Evolutionary conservation across 2,113 vertebrate species (phyloP), one percentile per base, ranked within the genome.

Genomic region (Ardeotis arabs): DNA sequence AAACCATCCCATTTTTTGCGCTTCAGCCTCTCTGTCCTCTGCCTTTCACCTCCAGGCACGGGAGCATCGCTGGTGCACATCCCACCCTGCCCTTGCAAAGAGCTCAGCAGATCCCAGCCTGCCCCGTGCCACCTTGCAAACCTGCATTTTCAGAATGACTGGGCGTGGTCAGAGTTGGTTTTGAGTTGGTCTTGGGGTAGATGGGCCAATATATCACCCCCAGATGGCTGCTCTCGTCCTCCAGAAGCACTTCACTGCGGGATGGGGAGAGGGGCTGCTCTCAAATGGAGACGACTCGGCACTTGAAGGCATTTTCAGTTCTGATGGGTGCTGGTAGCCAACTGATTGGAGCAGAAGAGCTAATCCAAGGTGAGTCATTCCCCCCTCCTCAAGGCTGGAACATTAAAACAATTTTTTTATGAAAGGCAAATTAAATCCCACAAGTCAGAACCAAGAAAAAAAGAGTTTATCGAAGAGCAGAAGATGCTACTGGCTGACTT

Each of bases 341-440:
- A 64, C 44, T 49, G 74, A 50, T 35, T 64, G 49, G 47, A 93
- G 68, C 72, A 81, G 88, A 94, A 68, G 68, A 84, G 44, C 74
- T 73, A 81, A 94, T 76, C 56, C 45, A 64, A 49, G 69, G 47
- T 89, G 90, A 95, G 77, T 94, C 85, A 94, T 76, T 22, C 16
- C 7, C 18, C 9, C 2, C 25, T 7, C 6, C 10, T 64, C 82
- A 77, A 80, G 39, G 59, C 0, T 77, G 79, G 87, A 94, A 83
- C 64, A 77, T 90, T 70, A 60, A 60, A 75, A 17, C 7, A 16
- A 0, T 9, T 23, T 72, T 96, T 90, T 90, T 75, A 84, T 84
- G 72, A 72, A 86, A 90, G 66, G 68, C 69, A 96, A 97, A 96
- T 95, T 94, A 87, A 90, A 94, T 94, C 86, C n/a, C 88, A 81